Base-by-base conservation (phyloP, 2,113 vertebrate genomes). In the Hirundichthys speculiger region DNA sequence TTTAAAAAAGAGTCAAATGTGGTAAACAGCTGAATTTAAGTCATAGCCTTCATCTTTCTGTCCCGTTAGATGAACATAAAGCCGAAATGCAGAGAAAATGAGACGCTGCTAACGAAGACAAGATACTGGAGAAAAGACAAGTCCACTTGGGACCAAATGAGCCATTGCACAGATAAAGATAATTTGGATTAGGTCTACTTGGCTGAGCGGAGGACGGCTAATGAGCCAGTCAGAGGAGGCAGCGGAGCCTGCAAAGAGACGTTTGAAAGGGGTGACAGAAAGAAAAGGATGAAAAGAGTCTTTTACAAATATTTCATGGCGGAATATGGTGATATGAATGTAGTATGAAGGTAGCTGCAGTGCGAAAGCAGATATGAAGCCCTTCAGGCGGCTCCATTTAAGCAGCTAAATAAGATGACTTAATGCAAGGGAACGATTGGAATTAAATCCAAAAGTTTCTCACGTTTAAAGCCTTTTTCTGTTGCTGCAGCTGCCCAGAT, bases 191-290 rank as follows among this genome's bases (percentile, higher is more conserved):
- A 48, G n/a, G 18, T 21, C 0, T 62, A 43, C 46, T 30, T 38
- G 51, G 71, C 13, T 65, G 64, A 51, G 49, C 68, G 64, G 64
- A 60, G 48, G 52, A 64, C 20, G 16, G 5, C 20, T 48, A 46
- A 38, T 11, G 25, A 6, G 39, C 12, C 24, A 42, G 40, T 60
- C 38, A 13, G 40, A 24, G 13, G 30, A 64, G 51, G 5, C 16
- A n/a, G 38, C 16, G 30, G 22, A 49, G 55, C 34, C 4, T 0
- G 46, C 16, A 38, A 21, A 45, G 41, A 77, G 18, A 18, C 8
- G 14, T n/a, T n/a, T n/a, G n/a, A n/a, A n/a, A n/a, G n/a, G n/a
- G n/a, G n/a, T n/a, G 27, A 50, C 7, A 34, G 34, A 34, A 14
- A 61, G 22, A 53, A 58, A 61, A n/a, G 15, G 25, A 24, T 2